Conservation (phyloP, 2,888 invertebrate genomes). For the Parascotia fuliginaria region DNA sequence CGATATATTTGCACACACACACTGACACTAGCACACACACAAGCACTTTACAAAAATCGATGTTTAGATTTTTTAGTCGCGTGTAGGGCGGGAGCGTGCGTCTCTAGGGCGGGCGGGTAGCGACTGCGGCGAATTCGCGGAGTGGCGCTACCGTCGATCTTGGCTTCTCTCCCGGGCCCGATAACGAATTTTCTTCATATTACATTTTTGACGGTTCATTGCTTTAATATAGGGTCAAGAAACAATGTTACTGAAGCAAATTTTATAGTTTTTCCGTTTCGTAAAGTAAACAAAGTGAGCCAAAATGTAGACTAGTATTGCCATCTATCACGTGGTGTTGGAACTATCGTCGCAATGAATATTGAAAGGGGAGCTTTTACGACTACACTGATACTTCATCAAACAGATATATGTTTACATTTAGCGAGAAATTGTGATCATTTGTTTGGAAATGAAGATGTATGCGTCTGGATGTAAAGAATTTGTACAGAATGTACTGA, state of each 20-base stretch:
- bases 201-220: constrained; percentile 20
- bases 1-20: constrained; percentile 44
- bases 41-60: constrained; percentile 50
- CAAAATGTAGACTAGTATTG: constrained; percentile 1
- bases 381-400: constrained; percentile 3
- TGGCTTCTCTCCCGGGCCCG: constrained; percentile 29
- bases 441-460: constrained; percentile 2
- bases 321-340: background rate
- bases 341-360: constrained; percentile 14
- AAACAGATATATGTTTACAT: constrained; percentile 5
- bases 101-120: constrained; percentile 40
- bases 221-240: constrained; percentile 9
- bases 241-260: constrained; percentile 13
- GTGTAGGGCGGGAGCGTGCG: constrained; percentile 38
- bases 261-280: background rate
- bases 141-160: constrained; percentile 48
- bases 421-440: background rate
- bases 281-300: background rate
- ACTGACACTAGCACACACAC: constrained; percentile 51
- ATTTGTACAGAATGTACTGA: background rate
- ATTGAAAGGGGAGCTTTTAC: constrained; percentile 5
- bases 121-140: constrained; percentile 49
- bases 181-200: constrained; percentile 20
- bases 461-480: background rate
- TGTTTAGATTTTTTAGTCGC: constrained; percentile 42